Percentiles rank a stretch among this genome's conserved stretches.
phyloP scores from a whole-genome alignment of 2,888 invertebrate genomes.

The Archips crataeganus region DNA sequence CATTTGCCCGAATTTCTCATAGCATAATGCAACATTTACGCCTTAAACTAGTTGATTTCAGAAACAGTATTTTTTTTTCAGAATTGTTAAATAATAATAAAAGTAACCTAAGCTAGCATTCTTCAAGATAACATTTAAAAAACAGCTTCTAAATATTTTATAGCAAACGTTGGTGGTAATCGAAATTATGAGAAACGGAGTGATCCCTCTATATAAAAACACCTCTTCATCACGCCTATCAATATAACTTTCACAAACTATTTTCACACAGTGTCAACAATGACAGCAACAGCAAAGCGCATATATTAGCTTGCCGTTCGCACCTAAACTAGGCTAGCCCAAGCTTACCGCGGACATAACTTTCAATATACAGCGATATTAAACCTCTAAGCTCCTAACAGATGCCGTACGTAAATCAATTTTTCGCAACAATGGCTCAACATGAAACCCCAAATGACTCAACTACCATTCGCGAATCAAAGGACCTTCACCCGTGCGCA shows the following conservation, averaged over 20 bases:
- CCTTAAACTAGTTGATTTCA: no score
- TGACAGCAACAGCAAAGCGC: neutral
- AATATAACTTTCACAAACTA: constrained; percentile 29
- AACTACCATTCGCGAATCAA: constrained; percentile 40
- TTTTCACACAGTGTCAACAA: constrained; percentile 14
- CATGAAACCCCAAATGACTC: constrained; percentile 43
- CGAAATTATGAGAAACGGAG: no score
- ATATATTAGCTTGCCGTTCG: constrained; percentile 12
- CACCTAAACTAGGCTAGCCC: constrained; percentile 51
- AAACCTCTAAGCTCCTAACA: constrained; percentile 58
- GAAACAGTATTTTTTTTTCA: no score
- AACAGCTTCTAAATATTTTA: no score
- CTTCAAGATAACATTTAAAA: no score
- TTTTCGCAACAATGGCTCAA: constrained; percentile 79
- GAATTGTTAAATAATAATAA: no score
- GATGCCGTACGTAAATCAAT: constrained; percentile 83
- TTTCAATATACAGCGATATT: constrained; percentile 49
- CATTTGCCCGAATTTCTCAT: no score
- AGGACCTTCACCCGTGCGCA: constrained; percentile 46
- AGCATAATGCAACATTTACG: no score
- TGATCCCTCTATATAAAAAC: no score
- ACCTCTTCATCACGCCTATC: neutral
- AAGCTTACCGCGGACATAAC: constrained; percentile 55
- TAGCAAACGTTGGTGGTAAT: no score
- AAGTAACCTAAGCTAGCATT: no score